Conservation (phyloP, 2,113 vertebrate genomes). For the Mesoclemmys tuberculata region DNA sequence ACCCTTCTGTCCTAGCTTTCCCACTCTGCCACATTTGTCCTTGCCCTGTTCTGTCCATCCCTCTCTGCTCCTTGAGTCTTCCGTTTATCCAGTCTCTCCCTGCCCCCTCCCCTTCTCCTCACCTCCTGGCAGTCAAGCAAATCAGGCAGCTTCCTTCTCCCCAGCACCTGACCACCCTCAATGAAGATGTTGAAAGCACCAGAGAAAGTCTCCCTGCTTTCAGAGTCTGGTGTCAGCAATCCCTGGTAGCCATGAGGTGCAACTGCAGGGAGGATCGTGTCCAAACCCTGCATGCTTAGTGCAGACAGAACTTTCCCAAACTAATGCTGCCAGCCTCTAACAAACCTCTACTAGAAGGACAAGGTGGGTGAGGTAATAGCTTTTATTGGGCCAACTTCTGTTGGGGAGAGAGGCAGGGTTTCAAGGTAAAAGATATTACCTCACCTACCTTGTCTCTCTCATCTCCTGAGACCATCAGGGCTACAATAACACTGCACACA, state of each 20-base stretch:
- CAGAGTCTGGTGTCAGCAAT: neutral
- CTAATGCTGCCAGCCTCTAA: neutral
- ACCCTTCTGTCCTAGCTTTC: too few relatives aligned
- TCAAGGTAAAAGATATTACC: neutral
- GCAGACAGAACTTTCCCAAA: neutral
- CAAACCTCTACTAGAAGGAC: neutral
- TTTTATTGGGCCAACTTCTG: neutral
- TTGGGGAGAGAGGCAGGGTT: neutral
- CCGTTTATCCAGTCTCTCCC: neutral
- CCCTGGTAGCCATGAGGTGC: neutral
- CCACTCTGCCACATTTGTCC: neutral
- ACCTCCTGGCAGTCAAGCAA: neutral
- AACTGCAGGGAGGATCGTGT: neutral
- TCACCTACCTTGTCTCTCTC: neutral
- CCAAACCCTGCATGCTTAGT: neutral
- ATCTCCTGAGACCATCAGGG: neutral
- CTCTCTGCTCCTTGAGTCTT: neutral
- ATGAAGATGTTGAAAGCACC: neutral
- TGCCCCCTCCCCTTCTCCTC: neutral
- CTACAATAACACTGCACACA: neutral
- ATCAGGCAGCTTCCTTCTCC: neutral
- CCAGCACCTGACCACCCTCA: neutral
- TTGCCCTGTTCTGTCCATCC: neutral
- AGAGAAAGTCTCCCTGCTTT: neutral
- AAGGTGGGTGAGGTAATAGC: neutral